Conservation (phyloP, 2,888 invertebrate species). For the Orthonychiurus folsomi region DNA sequence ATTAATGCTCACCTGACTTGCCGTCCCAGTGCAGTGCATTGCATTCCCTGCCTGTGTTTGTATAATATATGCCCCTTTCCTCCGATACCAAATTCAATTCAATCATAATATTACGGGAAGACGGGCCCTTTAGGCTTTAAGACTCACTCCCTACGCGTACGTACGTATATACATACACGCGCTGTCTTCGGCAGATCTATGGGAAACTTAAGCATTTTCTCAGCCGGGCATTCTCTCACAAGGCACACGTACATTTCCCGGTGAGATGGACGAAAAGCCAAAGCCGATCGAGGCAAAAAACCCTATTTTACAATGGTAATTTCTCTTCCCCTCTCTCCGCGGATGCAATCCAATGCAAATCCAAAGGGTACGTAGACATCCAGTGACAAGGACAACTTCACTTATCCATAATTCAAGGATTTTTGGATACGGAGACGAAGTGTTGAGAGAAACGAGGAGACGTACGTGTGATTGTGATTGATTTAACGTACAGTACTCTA, state of each 20-base stretch:
- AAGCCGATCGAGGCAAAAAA: neutral
- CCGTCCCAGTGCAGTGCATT: neutral
- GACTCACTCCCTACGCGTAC: neutral
- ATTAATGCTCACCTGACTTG: neutral
- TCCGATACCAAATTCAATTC: neutral
- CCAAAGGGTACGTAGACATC: too few species aligned
- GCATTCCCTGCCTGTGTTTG: neutral
- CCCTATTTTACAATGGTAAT: constrained; percentile 1
- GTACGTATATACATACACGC: too few species aligned
- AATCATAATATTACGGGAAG: neutral
- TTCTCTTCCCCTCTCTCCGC: too few species aligned
- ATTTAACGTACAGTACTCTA: too few species aligned
- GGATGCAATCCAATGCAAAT: too few species aligned
- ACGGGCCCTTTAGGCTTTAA: neutral
- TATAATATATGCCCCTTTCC: neutral
- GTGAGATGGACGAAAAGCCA: neutral
- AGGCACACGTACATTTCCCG: neutral
- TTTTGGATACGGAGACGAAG: too few species aligned
- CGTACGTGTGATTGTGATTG: too few species aligned
- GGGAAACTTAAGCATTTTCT: neutral
- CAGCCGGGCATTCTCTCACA: neutral
- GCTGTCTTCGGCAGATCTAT: too few species aligned
- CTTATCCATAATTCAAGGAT: too few species aligned
- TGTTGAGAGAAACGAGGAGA: too few species aligned
- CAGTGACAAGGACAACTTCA: neutral